Base-by-base conservation (phyloP, 2,888 invertebrate species). In the Sarcophaga carnaria region DNA sequence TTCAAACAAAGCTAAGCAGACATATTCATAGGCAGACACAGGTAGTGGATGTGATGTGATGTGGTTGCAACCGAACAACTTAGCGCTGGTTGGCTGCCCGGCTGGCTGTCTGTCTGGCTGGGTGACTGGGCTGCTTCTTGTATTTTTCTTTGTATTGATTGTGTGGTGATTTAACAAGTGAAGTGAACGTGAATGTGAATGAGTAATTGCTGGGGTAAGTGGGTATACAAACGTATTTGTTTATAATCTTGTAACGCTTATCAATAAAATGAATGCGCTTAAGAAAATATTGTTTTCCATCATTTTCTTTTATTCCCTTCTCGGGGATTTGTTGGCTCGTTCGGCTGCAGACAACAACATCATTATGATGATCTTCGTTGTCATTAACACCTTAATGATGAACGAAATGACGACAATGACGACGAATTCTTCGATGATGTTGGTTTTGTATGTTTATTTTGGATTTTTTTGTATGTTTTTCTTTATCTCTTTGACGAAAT, bases 181-280 rank as follows among this genome's bases (percentile, higher is more conserved):
- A 37, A 37, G 37, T 37, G 37, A 37, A 37, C 27, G 27, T 37
- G 37, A 8, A 37, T 2, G 37, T 37, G 79, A 76, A 63, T 86
- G 86, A 86, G 75, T 86, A 78, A 86, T 80, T 83, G 78, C 77
- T 80, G 69, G 45, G 4, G 27, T 27, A 60, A 37, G 27, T 63
- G 47, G 37, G 8, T 37, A 37, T 37, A 10, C 37, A 59, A 78
- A 66, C 78, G 78, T 79, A 78, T 87, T 81, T 81, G 71, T 87
- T 80, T 84, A 76, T 75, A 81, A 71, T 66, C 81, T 79, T 81
- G 81, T 81, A 83, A 81, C 37, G 84, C 81, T 87, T 87, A 87
- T 87, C 87, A 87, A 84, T 81, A 76, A 37, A 37, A 37, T 10
- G 37, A 0, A 37, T 71, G 37, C 37, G 75, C 60, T 84, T 78